phyloP scores from a whole-genome alignment of 1,140 invertebrate species.

The Polyergus mexicanus region DNA sequence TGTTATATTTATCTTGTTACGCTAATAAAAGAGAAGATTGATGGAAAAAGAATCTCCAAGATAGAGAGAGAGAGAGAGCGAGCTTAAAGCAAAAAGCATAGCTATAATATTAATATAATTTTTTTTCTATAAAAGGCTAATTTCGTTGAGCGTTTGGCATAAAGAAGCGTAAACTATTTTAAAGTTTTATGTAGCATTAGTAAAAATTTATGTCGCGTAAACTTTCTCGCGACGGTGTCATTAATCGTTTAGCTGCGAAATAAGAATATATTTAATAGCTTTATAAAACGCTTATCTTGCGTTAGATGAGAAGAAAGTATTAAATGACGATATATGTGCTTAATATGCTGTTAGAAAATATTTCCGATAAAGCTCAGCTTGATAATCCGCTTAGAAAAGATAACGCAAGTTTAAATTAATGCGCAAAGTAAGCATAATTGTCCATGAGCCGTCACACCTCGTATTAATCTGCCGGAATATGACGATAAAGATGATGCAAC shows the following conservation, averaged over 20 bases:
- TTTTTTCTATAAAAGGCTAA: slow-evolving; percentile 13
- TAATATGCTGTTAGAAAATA: not conserved
- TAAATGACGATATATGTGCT: not conserved
- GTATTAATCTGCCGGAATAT: slow-evolving; percentile 44
- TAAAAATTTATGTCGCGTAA: slow-evolving; percentile 4
- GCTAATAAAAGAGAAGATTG: slow-evolving; percentile 21
- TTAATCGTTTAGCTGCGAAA: not conserved
- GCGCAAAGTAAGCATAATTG: slow-evolving; percentile 26
- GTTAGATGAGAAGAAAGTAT: not conserved
- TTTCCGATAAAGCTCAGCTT: not conserved
- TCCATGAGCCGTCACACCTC: slow-evolving; percentile 1
- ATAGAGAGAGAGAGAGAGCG: not conserved
- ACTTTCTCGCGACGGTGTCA: not conserved
- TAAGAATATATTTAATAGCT: not conserved
- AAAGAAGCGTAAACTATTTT: slow-evolving; percentile 25
- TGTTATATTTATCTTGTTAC: slow-evolving; percentile 4
- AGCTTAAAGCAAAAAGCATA: slow-evolving; percentile 12
- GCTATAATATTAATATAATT: slow-evolving; percentile 43
- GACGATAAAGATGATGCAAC: slow-evolving; percentile 20
- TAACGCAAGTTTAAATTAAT: slow-evolving; percentile 31
- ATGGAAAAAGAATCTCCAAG: not conserved
- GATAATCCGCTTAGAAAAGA: slow-evolving; percentile 3
- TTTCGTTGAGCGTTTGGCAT: not conserved
- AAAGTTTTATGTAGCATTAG: slow-evolving; percentile 7
- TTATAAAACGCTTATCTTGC: not conserved